Evolutionary conservation across 2,113 vertebrate genomes (phyloP), one percentile per base, ranked within the genome.

Genomic region (Corythoichthys haematopterus): DNA sequence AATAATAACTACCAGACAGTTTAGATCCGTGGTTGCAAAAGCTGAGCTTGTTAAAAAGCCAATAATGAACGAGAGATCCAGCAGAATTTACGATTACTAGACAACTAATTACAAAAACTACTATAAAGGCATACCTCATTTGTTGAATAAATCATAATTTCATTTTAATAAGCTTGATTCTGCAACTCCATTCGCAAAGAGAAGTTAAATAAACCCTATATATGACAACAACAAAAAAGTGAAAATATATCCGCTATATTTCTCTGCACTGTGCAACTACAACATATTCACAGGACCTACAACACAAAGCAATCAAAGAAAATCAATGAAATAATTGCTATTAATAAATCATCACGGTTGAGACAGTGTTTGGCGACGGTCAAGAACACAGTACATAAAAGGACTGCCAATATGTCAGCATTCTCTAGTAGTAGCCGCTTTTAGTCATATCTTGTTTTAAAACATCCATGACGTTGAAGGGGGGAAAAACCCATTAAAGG

Each of bases 281-380:
- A 43, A 3, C 40, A 43, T 5, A 43, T 8, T 43, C 60, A 55
- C 76, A 57, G 74, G 76, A 74, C 74, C 75, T 71, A 78, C 65
- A 74, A 4, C 3, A 53, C 68, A 83, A 80, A 87, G 43, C 72
- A 83, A 85, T 90, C 76, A 70, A 85, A 81, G 81, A 79, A 84
- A 81, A 88, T 82, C 83, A 86, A 86, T 85, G 83, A 82, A 88
- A 86, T 80, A 87, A 88, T 68, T 73, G 81, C 70, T 83, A 77
- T 82, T 83, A 90, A 85, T 83, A 88, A 85, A 84, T 82, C 82
- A 84, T 88, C 84, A 80, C 81, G 82, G 76, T 79, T 84, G 83
- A 85, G 71, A 64, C 79, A 75, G 73, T 88, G 84, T 87, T 84
- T 84, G 79, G 87, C 87, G 79, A 85, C 84, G 84, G 87, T 87